Base-by-base conservation (phyloP, 1,140 invertebrate genomes). In the Hypothenemus hampei region DNA sequence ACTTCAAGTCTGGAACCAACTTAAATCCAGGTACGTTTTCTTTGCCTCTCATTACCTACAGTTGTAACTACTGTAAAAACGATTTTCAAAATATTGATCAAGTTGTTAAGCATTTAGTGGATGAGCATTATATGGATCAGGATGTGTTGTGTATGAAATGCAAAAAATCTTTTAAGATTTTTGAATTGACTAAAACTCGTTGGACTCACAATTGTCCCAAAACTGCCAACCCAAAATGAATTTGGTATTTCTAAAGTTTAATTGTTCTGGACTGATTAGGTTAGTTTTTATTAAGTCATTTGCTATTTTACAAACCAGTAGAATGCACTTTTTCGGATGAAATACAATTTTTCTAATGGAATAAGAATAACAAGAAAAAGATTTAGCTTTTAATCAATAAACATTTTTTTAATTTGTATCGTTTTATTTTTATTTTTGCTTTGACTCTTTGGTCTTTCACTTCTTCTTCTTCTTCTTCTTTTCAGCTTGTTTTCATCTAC, bases 101-200 rank as follows among this genome's bases (percentile, higher is more conserved):
- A 16, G 13, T 58, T 31, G 47, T 45, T 4, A 41, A 23, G 22
- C 60, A 61, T 52, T 16, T 61, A 13, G 43, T 55, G 26, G 46
- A 50, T 5, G 37, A 39, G 19, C 60, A 61, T 24, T 47, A 55
- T 4, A 56, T 61, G 56, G 60, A 61, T 22, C 55, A 58, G 37
- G 37, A 29, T 4, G 36, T 61, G 15, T 37, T 61, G 36, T 61
- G 59, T 41, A 22, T 37, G 16, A 47, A 39, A 19, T 61, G 59
- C 21, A 61, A 61, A 39, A 3, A 37, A 4, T 20, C 29, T 3
- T 55, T 49, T 19, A 18, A 47, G 6, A 35, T 39, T 3, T 33
- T 47, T 31, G 31, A 50, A 5, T 33, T 61, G 19, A 40, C 33
- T 3, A 11, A 35, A 3, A 22, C 19, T 29, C 22, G 59, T n/a